A percentile compares a stretch with the other conserved stretches of the same genome.
Evolutionary conservation across 2,888 invertebrate genomes (phyloP).

Genomic region (Xanthia icteritia): DNA sequence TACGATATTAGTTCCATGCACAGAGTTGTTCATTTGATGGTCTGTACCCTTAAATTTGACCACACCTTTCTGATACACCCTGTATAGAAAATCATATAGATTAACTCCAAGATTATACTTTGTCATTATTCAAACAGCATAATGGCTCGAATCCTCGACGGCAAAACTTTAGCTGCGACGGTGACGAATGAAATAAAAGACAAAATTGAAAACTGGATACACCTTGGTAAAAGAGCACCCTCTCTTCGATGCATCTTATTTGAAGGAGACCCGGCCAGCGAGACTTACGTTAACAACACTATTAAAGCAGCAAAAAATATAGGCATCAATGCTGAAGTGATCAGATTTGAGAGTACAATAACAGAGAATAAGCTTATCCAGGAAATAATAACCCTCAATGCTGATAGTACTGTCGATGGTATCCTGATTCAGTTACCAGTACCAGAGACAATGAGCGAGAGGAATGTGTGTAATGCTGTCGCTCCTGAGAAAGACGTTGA

Average conservation of each 20-base stretch:
- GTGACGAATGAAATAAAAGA: constrained; percentile 92
- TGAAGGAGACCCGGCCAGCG: constrained; percentile 96
- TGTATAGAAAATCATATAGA: background rate
- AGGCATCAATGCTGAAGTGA: constrained; percentile 92
- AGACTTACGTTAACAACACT: constrained; percentile 95
- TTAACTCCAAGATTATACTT: background rate
- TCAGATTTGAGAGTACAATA: constrained; percentile 90
- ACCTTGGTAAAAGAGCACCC: constrained; percentile 91
- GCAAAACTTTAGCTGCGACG: constrained; percentile 92
- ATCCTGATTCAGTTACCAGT: constrained; percentile 96
- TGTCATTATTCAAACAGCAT: constrained; percentile 75
- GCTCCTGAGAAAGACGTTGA: constrained; percentile 96
- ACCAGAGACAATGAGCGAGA: constrained; percentile 94
- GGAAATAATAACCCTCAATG: constrained; percentile 92
- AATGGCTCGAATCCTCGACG: constrained; percentile 93
- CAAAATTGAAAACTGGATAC: constrained; percentile 92
- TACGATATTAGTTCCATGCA: too few relatives aligned
- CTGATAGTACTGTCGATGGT: constrained; percentile 93
- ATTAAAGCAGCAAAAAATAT: constrained; percentile 91
- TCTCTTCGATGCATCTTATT: constrained; percentile 95
- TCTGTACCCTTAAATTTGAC: too few relatives aligned
- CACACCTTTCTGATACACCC: too few relatives aligned
- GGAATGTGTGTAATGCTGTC: constrained; percentile 94
- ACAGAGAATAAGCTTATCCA: constrained; percentile 92
- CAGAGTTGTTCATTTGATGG: too few relatives aligned